These are phyloP conservation scores for Heptranchias perlo DNA, from an alignment of 2,113 vertebrate species.

Conservation along the genomic window DNA sequence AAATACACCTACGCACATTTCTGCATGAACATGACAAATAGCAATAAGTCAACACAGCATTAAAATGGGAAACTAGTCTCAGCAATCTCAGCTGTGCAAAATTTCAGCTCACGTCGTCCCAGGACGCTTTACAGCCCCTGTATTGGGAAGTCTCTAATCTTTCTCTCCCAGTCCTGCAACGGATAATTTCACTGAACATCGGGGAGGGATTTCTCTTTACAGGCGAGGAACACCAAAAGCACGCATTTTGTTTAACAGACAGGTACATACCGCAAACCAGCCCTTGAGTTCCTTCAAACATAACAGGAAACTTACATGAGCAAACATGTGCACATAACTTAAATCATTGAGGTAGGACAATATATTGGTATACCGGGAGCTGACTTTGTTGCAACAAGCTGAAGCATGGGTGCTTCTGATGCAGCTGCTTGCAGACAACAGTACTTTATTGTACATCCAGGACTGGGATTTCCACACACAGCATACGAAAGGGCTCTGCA, in stretches of 20 bases:
- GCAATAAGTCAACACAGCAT: background rate
- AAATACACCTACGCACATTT: background rate
- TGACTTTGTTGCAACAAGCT: background rate
- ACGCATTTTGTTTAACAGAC: background rate
- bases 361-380: background rate
- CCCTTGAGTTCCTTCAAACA: background rate
- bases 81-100: background rate
- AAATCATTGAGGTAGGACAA: background rate
- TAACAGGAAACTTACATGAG: background rate
- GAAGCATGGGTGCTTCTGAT: background rate
- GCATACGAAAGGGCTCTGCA: background rate
- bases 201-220: background rate
- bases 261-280: background rate
- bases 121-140: background rate
- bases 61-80: slow-evolving; percentile 8
- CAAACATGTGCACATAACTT: background rate
- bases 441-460: background rate
- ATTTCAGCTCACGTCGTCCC: background rate
- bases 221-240: background rate
- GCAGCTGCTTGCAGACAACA: background rate
- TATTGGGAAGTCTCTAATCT: too few relatives aligned
- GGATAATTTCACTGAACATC: background rate
- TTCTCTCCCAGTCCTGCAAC: background rate
- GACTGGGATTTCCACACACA: background rate
- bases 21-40: background rate